Evolutionary conservation across 2,113 vertebrate genomes (phyloP).

Genomic region (Penelope pileata): DNA sequence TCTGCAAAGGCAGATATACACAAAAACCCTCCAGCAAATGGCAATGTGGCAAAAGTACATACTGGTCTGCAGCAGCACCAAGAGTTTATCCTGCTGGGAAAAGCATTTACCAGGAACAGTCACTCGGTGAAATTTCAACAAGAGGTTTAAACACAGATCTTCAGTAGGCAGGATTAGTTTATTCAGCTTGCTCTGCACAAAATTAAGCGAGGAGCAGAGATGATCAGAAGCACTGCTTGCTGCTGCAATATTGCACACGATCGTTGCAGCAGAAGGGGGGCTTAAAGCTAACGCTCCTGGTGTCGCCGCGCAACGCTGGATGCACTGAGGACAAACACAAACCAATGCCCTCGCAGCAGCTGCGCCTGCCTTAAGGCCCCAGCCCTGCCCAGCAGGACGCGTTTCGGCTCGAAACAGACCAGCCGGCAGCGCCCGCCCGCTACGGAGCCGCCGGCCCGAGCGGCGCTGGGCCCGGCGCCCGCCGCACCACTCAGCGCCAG

Average conservation of each 20-base stretch:
- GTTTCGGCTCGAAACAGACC: not conserved
- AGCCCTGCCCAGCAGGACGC: not conserved
- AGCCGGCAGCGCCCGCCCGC: not conserved
- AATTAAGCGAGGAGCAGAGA: not conserved
- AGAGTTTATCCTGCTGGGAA: not conserved
- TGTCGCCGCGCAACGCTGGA: accelerated
- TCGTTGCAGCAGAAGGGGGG: too few species aligned
- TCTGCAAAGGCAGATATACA: not conserved
- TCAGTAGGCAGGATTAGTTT: not conserved
- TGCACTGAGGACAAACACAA: not conserved
- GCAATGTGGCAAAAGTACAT: not conserved
- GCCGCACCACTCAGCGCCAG: not conserved
- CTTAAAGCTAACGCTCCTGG: accelerated
- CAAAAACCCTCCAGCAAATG: not conserved
- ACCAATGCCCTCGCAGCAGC: accelerated
- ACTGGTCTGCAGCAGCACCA: not conserved
- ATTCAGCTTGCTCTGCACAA: not conserved
- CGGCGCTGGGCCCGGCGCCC: not conserved
- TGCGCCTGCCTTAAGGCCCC: not conserved
- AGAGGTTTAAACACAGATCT: not conserved
- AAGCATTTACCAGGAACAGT: not conserved
- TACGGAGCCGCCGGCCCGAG: not conserved
- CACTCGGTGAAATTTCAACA: not conserved
- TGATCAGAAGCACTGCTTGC: not conserved
- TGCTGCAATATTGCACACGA: not conserved